A percentile compares a stretch with the other conserved stretches of the same genome.
These are phyloP conservation scores for Drosophila kanekoi DNA, from an alignment of 2,888 invertebrate species.

Conservation along the genomic window DNA sequence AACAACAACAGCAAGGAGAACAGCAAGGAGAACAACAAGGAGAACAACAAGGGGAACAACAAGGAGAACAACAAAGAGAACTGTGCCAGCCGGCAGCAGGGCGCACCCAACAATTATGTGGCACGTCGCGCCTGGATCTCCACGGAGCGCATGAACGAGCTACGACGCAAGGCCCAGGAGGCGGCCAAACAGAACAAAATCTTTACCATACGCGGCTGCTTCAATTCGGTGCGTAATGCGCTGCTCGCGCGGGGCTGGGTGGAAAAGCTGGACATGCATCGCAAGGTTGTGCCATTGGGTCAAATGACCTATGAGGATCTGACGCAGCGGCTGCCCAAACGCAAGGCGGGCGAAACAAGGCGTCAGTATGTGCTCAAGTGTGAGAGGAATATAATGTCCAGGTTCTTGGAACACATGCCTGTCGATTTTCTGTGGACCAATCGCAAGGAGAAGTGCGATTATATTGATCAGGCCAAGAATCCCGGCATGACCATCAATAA, in stretches of 20 bases:
- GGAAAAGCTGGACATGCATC: constrained; percentile 84
- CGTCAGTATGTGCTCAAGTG: constrained; percentile 88
- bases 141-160: constrained; percentile 88
- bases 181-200: constrained; percentile 89
- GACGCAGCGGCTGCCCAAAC: constrained; percentile 83
- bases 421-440: constrained; percentile 97
- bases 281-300: constrained; percentile 78
- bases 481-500: constrained; percentile 91
- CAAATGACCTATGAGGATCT: constrained; percentile 84
- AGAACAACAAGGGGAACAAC: background rate
- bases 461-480: constrained; percentile 84
- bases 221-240: constrained; percentile 89
- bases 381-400: constrained; percentile 89
- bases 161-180: constrained; percentile 88
- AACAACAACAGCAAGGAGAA: background rate
- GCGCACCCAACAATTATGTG: constrained; percentile 77
- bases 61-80: constrained; percentile 49
- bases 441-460: constrained; percentile 89
- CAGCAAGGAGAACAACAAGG: constrained; percentile 3
- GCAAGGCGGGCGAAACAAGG: constrained; percentile 84
- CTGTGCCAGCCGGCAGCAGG: constrained; percentile 24
- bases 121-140: constrained; percentile 86
- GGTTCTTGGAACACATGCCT: constrained; percentile 91
- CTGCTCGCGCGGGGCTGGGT: constrained; percentile 90
- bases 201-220: constrained; percentile 90